phyloP scores from a whole-genome alignment of 2,113 vertebrate genomes.

The Notarius quadriscutis region DNA sequence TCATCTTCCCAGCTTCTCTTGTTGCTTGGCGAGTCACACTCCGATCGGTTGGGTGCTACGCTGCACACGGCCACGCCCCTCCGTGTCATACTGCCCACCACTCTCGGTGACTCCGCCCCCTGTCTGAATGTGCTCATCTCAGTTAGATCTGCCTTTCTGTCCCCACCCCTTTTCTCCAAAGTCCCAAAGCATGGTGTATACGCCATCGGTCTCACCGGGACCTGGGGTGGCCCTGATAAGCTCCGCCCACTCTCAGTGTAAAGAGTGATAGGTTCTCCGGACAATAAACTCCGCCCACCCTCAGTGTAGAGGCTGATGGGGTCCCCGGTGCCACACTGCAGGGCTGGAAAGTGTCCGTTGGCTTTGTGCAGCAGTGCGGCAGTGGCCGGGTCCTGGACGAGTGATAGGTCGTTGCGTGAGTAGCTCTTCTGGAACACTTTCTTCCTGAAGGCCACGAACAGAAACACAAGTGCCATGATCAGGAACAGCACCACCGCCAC shows the following conservation, averaged over 20 bases:
- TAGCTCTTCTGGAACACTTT: slow-evolving; percentile 95
- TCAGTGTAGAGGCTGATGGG: slow-evolving; percentile 71
- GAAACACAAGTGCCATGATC: slow-evolving; percentile 83
- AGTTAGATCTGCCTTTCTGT: slow-evolving; percentile 84
- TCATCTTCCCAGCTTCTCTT: slow-evolving; percentile 93
- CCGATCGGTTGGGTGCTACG: slow-evolving; percentile 91
- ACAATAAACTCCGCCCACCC: slow-evolving; percentile 42
- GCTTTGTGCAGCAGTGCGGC: slow-evolving; percentile 92
- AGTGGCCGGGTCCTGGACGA: slow-evolving; percentile 93
- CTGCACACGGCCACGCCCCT: slow-evolving; percentile 94
- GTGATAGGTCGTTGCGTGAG: slow-evolving; percentile 89
- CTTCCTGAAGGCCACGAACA: slow-evolving; percentile 92
- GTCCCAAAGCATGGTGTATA: slow-evolving; percentile 93
- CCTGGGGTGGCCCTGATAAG: slow-evolving; percentile 81
- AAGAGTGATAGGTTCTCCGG: slow-evolving; percentile 81
- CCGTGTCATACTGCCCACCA: slow-evolving; percentile 78
- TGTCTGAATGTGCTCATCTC: slow-evolving; percentile 97
- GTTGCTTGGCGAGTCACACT: slow-evolving; percentile 92
- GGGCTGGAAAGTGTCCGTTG: slow-evolving; percentile 85
- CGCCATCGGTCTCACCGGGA: slow-evolving; percentile 93
- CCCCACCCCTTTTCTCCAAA: slow-evolving; percentile 85
- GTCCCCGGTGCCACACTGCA: slow-evolving; percentile 81
- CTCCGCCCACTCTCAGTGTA: slow-evolving; percentile 47
- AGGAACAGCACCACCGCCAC: slow-evolving; percentile 89
- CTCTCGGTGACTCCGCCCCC: slow-evolving; percentile 81